These are phyloP conservation scores for Villa cingulata DNA, from an alignment of 2,888 invertebrate genomes.

Conservation along the genomic window DNA sequence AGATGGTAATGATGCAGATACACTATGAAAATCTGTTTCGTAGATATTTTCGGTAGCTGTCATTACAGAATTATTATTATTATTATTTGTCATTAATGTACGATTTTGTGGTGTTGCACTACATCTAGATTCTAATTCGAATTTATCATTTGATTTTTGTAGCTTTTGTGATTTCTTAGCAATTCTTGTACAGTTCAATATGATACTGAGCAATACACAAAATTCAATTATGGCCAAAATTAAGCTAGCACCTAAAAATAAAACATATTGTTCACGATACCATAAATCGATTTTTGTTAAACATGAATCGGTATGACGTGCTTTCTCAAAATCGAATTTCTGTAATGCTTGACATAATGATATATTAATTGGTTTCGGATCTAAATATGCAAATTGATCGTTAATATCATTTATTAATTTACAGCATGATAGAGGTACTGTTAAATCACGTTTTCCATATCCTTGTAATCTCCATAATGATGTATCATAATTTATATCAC, in stretches of 20 bases:
- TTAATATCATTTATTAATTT: constrained; percentile 41
- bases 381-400: constrained; percentile 49
- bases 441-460: constrained; percentile 53
- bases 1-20: not conserved
- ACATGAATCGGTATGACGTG: constrained; percentile 41
- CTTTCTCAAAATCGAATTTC: constrained; percentile 24
- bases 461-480: constrained; percentile 66
- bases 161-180: constrained; percentile 13
- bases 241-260: constrained; percentile 52
- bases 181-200: constrained; percentile 54
- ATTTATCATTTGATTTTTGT: constrained; percentile 17
- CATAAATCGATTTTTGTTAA: constrained; percentile 54
- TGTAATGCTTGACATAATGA: constrained; percentile 50
- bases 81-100: not conserved
- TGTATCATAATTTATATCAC: constrained; percentile 66
- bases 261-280: constrained; percentile 61
- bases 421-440: constrained; percentile 59
- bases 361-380: constrained; percentile 59
- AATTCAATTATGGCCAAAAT: constrained; percentile 59
- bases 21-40: constrained; percentile 21
- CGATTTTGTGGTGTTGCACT: not conserved
- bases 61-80: no score
- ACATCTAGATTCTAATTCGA: constrained; percentile 9
- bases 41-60: constrained; percentile 32
- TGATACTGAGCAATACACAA: constrained; percentile 52